Evolutionary conservation across 92 coral and sea anemone species (phyloP), one percentile per base, ranked within the genome.

Genomic region (Zoanthus gigantus): DNA sequence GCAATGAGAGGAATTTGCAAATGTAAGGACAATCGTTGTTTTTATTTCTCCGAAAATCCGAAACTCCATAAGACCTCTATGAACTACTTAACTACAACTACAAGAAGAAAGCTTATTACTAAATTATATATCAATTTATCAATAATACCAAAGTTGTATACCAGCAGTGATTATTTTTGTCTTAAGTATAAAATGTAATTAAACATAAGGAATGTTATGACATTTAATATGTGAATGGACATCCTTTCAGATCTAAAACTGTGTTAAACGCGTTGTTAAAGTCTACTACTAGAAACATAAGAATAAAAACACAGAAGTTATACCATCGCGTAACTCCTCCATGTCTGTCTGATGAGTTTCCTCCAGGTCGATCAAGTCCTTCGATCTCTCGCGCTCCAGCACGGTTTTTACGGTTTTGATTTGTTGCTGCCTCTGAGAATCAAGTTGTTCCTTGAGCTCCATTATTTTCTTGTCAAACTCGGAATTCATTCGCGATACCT

Each of bases 261-360:
- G n/a, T n/a, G n/a, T n/a, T 17, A 75, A 12, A 10, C 53, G 31
- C 42, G 42, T 2, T 13, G 28, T 72, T 54, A 15, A 45, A 16
- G 28, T 15, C 18, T 54, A 53, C 32, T 10, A 4, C 18, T 42
- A 61, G 7, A 10, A 57, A 72, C 14, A 74, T 14, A 31, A 13
- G 18, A 54, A 60, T 7, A 13, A 50, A 17, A n/a, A 69, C 52
- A 14, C 0, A n/a, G 73, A 47, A 17, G 42, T 45, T 71, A 54
- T 93, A 94, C 99, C 99, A 47, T 94, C 96, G 80, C 98, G 90
- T 34, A 97, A 77, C 44, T 93, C 95, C 63, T 97, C 96, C 94
- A 97, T 88, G 30, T 95, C 97, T 72, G 88, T 81, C 15, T 86
- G 93, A 69, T 97, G 98, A 71, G 71, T 84, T 65, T 94, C 94